Evolutionary conservation across 1,140 invertebrate species (phyloP).

Genomic region (Acromyrmex charruanus): DNA sequence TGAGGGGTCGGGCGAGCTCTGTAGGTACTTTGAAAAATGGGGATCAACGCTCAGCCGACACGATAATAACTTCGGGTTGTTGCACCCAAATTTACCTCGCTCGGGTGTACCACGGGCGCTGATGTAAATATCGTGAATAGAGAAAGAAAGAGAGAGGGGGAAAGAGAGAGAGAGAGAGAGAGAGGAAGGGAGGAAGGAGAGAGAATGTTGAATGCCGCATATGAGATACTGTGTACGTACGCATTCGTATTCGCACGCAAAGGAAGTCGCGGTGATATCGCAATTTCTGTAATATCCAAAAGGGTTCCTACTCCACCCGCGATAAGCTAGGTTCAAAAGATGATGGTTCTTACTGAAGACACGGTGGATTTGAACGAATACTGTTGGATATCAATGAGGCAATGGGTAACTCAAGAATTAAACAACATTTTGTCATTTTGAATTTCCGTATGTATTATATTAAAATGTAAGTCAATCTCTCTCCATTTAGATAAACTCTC

Average conservation of each 20-base stretch:
- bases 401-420: no score
- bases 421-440: no score
- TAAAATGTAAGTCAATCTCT: no score
- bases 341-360: background rate
- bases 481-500: no score
- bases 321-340: slow-evolving; percentile 5
- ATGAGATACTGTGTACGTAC: background rate
- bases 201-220: background rate
- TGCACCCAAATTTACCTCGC: slow-evolving; percentile 65
- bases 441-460: no score
- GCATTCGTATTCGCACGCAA: background rate
- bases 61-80: slow-evolving; percentile 67
- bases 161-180: background rate
- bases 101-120: slow-evolving; percentile 49
- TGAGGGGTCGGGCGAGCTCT: slow-evolving; percentile 55
- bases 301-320: background rate
- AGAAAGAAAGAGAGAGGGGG: background rate
- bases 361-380: background rate
- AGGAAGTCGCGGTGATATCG: slow-evolving; percentile 37
- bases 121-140: slow-evolving; percentile 55
- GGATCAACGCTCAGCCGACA: slow-evolving; percentile 66
- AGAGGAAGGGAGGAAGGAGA: background rate
- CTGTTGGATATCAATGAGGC: no score
- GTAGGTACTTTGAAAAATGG: slow-evolving; percentile 69
- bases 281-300: background rate